Evolutionary conservation across 2,113 vertebrate species (phyloP).

Genomic region (Corythornis vintsioides): DNA sequence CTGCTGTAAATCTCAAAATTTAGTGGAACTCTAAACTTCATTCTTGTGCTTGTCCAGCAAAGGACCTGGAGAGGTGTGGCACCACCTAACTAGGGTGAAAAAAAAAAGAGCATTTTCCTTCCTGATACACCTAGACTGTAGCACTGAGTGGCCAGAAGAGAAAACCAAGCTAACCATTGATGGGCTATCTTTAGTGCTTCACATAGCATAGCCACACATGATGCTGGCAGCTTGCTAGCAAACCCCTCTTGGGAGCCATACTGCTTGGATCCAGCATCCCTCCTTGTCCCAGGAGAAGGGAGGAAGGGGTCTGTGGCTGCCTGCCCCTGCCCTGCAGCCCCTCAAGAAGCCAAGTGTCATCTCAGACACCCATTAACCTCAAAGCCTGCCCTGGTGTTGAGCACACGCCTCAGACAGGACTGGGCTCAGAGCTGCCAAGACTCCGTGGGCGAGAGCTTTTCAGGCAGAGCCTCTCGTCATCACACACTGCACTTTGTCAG

Average conservation of each 20-base stretch:
- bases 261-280: background rate
- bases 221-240: accelerated
- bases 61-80: background rate
- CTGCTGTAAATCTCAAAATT: background rate
- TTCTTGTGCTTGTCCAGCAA: background rate
- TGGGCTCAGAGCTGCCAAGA: background rate
- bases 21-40: background rate
- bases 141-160: background rate
- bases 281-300: background rate
- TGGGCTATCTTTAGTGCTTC: background rate
- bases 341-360: background rate
- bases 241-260: background rate
- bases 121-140: background rate
- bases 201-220: background rate
- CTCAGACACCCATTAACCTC: background rate
- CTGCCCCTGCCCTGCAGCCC: background rate
- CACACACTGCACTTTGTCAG: constrained; percentile 39
- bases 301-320: accelerated
- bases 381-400: accelerated
- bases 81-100: background rate
- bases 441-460: background rate
- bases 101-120: background rate
- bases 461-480: background rate
- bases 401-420: background rate
- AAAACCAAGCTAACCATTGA: background rate